phyloP scores from a whole-genome alignment of 2,113 vertebrate species.

The Raja brachyura region DNA sequence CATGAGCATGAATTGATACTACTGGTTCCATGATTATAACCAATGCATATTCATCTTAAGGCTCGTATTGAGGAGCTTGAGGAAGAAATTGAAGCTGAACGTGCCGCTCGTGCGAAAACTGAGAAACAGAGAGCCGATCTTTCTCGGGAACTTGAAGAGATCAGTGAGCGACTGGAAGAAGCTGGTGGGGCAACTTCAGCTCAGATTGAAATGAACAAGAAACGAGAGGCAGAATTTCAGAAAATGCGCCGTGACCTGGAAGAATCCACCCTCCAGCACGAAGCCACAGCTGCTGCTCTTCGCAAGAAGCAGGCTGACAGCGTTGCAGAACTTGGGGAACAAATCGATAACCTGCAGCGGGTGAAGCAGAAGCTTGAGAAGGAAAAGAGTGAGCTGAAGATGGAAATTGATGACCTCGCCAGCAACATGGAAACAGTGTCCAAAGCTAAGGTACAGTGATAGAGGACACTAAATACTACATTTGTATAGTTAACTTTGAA shows the following conservation, averaged over 20 bases:
- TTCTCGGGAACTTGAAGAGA: conserved; percentile 52
- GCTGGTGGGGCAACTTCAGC: conserved; percentile 49
- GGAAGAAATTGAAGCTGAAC: conserved; percentile 55
- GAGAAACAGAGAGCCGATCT: conserved; percentile 51
- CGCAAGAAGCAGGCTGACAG: conserved; percentile 55
- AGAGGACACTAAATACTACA: not conserved
- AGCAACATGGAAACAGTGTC: conserved; percentile 52
- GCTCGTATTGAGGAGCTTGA: conserved; percentile 58
- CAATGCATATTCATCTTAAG: conserved; percentile 41
- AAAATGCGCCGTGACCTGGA: conserved; percentile 62
- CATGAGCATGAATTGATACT: not conserved
- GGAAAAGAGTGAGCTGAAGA: conserved; percentile 61
- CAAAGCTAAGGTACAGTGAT: conserved; percentile 61
- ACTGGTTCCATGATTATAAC: not conserved
- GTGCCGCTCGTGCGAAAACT: conserved; percentile 42
- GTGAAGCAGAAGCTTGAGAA: conserved; percentile 57
- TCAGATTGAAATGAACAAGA: conserved; percentile 61
- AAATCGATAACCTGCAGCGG: conserved; percentile 60
- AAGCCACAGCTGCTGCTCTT: conserved; percentile 50
- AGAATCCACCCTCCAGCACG: conserved; percentile 62
- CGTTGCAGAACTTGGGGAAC: conserved; percentile 45
- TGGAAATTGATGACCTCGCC: conserved; percentile 57
- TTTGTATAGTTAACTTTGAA: not conserved
- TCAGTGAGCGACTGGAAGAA: conserved; percentile 54
- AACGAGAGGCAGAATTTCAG: conserved; percentile 58